Base-by-base conservation (phyloP, 2,113 vertebrate species). In the Hemiscyllium ocellatum region DNA sequence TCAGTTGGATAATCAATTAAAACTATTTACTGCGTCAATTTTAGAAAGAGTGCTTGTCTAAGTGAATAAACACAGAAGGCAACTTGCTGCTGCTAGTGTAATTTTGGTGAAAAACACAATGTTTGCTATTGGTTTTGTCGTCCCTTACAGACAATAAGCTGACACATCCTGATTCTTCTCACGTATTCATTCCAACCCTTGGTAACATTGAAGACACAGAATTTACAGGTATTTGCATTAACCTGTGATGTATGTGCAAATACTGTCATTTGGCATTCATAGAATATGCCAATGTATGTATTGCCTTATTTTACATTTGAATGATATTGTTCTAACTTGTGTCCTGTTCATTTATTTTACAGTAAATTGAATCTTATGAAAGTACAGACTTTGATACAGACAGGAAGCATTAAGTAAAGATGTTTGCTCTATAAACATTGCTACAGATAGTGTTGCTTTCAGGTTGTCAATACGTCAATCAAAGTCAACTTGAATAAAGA, bases 61-160 rank as follows among this genome's bases (percentile, higher is more conserved):
- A 52, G 85, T 47, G 42, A 47, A 47, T 47, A 33, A 52, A 19
- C 50, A 29, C 47, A 56, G 52, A 87, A 56, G 42, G 85, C 85
- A 87, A 87, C 29, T 47, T 85, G 22, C n/a, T 37, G n/a, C 33
- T 47, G 42, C 1, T 47, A 47, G 42, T 47, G 42, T 47, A 20
- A 85, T 87, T 87, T 26, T 87, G 47, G 29, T 87, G n/a, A 86
- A 90, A 56, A 61, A 86, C 52, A 61, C 50, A 29, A 90, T 10
- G 65, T 68, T 93, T 93, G 61, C 68, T 68, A 68, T 66, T 66
- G 65, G 61, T 93, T 93, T 68, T 93, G 61, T 93, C 68, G n/a
- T 42, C 90, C 61, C 56, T 93, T 93, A 66, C 90, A 93, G 90
- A 93, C 65, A 61, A 37, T 37, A 42, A 93, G 6, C 90, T 93